Percentiles rank a stretch among this genome's conserved stretches.
Conservation (phyloP, 2,113 vertebrate species). For the Aegithalos caudatus region DNA sequence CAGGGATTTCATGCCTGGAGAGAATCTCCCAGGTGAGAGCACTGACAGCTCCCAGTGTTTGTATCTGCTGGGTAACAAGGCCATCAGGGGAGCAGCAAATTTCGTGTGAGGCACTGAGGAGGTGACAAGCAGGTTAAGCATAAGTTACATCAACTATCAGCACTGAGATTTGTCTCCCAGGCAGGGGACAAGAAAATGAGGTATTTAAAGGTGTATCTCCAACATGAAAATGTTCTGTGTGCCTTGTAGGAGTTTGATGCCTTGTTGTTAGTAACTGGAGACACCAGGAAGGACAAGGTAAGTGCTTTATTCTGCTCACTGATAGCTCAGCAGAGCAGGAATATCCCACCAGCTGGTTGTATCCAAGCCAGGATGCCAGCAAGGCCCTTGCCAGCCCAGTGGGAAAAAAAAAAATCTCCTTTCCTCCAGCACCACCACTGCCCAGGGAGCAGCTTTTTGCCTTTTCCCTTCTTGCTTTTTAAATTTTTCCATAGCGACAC, state of each 20-base stretch:
- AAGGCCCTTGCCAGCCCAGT: rapidly evolving
- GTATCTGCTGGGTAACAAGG: background rate
- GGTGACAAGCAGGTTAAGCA: background rate
- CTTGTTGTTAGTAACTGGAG: background rate
- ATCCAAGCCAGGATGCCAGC: background rate
- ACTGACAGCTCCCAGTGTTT: background rate
- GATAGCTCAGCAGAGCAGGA: background rate
- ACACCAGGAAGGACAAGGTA: background rate
- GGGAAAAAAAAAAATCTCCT: background rate
- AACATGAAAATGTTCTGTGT: background rate
- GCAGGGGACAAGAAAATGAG: conserved; percentile 18
- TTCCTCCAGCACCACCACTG: background rate
- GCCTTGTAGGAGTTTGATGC: background rate
- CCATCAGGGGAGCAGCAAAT: background rate
- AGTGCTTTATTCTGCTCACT: background rate
- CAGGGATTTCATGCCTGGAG: rapidly evolving
- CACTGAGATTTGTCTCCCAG: background rate
- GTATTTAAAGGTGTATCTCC: background rate
- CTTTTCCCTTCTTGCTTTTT: background rate
- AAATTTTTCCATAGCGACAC: background rate
- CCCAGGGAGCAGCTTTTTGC: background rate
- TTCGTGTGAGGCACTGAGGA: background rate
- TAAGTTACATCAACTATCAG: background rate
- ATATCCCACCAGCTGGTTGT: background rate
- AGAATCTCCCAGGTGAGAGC: rapidly evolving